Evolutionary conservation across 2,113 vertebrate species (phyloP).

Genomic region (Galbula dea): DNA sequence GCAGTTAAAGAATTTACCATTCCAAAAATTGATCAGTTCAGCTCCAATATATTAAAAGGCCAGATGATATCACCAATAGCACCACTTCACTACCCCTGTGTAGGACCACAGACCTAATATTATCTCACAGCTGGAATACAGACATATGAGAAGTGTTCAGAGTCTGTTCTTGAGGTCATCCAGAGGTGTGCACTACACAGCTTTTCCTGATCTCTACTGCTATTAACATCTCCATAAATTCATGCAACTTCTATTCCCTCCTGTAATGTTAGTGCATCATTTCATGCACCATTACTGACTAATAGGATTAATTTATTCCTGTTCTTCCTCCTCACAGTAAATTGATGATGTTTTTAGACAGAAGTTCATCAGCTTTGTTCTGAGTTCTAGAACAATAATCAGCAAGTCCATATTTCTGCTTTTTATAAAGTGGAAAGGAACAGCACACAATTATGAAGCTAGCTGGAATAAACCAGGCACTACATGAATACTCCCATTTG

Average conservation of each 20-base stretch:
- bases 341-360: background rate
- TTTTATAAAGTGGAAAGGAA: background rate
- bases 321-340: background rate
- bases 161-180: background rate
- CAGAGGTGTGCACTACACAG: background rate
- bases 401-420: background rate
- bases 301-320: conserved; percentile 22
- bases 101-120: background rate
- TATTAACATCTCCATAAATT: background rate
- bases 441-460: background rate
- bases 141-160: background rate
- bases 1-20: background rate
- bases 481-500: background rate
- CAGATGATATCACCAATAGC: background rate
- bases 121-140: background rate
- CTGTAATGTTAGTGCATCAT: background rate
- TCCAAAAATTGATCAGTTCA: background rate
- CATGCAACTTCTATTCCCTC: background rate
- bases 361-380: conserved; percentile 10
- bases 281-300: background rate
- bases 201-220: background rate
- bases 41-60: background rate
- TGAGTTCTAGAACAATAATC: background rate
- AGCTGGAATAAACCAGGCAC: background rate
- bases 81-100: background rate